These are phyloP conservation scores for Colostygia pectinataria DNA, from an alignment of 2,888 invertebrate species.

Conservation along the genomic window DNA sequence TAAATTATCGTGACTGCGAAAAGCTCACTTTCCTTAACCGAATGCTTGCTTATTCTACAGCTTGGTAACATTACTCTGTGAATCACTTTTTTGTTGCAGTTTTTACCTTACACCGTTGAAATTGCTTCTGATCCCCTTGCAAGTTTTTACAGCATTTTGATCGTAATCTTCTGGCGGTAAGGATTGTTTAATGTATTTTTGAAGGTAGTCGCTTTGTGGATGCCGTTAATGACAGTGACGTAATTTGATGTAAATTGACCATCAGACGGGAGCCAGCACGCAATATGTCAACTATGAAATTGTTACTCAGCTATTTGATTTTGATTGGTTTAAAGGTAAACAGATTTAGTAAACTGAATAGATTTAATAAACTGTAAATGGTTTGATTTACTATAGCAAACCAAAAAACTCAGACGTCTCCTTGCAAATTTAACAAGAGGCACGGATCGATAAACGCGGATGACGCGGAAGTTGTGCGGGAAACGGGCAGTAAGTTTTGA, in stretches of 20 bases:
- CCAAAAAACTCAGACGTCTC: too few relatives aligned
- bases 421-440: too few relatives aligned
- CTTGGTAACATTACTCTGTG: conserved; percentile 18
- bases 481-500: too few relatives aligned
- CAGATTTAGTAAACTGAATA: too few relatives aligned
- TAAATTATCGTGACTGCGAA: too few relatives aligned
- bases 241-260: conserved; percentile 80
- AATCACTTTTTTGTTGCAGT: conserved; percentile 76
- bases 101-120: conserved; percentile 63
- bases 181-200: conserved; percentile 37
- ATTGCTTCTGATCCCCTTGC: conserved; percentile 28
- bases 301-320: conserved; percentile 75
- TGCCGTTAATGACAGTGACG: conserved; percentile 74
- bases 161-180: conserved; percentile 46
- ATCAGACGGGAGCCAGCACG: conserved; percentile 64
- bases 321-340: conserved; percentile 56
- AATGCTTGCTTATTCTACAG: conserved; percentile 25
- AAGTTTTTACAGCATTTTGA: conserved; percentile 43
- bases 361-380: too few relatives aligned
- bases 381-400: too few relatives aligned
- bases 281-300: conserved; percentile 80
- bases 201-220: conserved; percentile 32
- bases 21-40: too few relatives aligned
- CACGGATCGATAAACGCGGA: too few relatives aligned
- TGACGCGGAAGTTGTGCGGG: too few relatives aligned